phyloP scores from a whole-genome alignment of 2,113 vertebrate species.

The Colistium nudipinnis region DNA sequence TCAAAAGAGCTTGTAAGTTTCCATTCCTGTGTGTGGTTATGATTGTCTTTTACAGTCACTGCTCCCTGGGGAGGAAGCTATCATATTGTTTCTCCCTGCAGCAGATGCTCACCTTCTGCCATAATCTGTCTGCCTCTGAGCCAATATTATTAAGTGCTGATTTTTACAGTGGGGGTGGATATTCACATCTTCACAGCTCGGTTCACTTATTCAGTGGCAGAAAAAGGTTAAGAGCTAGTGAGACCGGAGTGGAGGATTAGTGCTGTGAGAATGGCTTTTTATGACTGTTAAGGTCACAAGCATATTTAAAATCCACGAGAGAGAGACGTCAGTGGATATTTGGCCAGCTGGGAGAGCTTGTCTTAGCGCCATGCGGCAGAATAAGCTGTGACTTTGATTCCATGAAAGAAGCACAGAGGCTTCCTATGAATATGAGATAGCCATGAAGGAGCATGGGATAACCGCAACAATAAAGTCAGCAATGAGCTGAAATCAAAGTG shows the following conservation, averaged over 20 bases:
- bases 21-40: constrained; percentile 55
- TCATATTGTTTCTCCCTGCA: constrained; percentile 71
- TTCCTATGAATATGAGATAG: constrained; percentile 53
- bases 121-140: constrained; percentile 72
- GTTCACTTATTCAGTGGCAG: constrained; percentile 60
- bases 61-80: constrained; percentile 60
- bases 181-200: constrained; percentile 59
- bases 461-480: constrained; percentile 50
- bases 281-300: constrained; percentile 78
- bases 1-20: constrained; percentile 51
- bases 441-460: constrained; percentile 31
- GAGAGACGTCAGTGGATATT: constrained; percentile 43
- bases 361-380: constrained; percentile 40
- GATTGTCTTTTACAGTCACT: constrained; percentile 74
- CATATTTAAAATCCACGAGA: constrained; percentile 75
- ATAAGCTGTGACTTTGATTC: constrained; percentile 60
- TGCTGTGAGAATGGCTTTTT: constrained; percentile 74
- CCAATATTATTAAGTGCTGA: constrained; percentile 68
- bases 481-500: constrained; percentile 58
- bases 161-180: constrained; percentile 45
- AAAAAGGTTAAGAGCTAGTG: constrained; percentile 74
- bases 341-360: constrained; percentile 58
- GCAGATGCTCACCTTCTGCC: constrained; percentile 74
- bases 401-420: constrained; percentile 63
- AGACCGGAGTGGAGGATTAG: constrained; percentile 72